A percentile compares a stretch with the other conserved stretches of the same genome.
Evolutionary conservation across 2,797 vertebrate genomes (phyloP).

Genomic region (Sebastes oblongus): DNA sequence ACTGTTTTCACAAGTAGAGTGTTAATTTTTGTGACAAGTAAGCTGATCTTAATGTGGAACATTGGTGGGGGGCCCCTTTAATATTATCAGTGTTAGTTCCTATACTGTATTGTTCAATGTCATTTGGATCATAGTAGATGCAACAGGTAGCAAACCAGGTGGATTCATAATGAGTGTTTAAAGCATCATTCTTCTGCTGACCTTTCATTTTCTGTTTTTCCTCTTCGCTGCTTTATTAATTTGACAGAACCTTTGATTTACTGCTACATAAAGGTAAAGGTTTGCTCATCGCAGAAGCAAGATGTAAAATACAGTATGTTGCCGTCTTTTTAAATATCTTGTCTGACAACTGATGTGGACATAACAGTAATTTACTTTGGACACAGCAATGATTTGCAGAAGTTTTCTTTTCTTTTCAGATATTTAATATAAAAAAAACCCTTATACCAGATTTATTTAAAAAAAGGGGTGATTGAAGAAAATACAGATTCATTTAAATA

Average conservation of each 20-base stretch:
- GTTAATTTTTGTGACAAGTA: neutral
- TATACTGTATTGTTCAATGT: neutral
- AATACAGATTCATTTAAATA: neutral
- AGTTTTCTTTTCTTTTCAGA: neutral
- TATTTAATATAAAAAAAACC: neutral
- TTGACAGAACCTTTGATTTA: constrained; percentile 2
- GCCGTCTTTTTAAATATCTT: neutral
- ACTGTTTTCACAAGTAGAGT: neutral
- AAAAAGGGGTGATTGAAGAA: neutral
- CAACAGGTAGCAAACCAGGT: neutral
- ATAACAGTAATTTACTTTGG: neutral
- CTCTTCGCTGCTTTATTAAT: neutral
- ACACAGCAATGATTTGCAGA: neutral
- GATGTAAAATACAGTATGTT: neutral
- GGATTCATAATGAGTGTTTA: neutral
- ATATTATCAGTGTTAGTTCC: neutral
- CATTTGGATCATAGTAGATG: neutral
- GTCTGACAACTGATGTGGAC: neutral
- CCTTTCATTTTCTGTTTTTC: neutral
- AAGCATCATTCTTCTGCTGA: neutral
- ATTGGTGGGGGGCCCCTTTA: neutral
- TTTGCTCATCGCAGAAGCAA: neutral
- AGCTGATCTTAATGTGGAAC: neutral
- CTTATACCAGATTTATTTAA: neutral
- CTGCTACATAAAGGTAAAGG: neutral